These are phyloP conservation scores for Phoxinus phoxinus DNA, from an alignment of 2,113 vertebrate genomes.

Conservation along the genomic window DNA sequence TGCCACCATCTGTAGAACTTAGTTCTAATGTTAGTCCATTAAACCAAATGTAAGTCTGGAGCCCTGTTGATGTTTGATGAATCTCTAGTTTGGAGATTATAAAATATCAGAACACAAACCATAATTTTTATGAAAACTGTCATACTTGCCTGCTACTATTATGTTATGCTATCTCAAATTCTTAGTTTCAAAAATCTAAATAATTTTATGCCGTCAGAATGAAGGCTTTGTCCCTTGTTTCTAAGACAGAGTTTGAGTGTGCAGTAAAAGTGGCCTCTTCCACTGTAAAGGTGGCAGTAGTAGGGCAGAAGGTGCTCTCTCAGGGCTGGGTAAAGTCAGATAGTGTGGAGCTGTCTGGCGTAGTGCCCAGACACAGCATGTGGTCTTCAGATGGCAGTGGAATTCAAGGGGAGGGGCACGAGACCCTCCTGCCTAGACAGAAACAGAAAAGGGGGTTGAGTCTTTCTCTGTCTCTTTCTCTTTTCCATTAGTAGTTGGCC, in stretches of 20 bases:
- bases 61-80: neutral
- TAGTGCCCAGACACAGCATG: conserved; percentile 82
- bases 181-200: neutral
- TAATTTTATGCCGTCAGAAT: neutral
- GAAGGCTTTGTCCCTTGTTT: neutral
- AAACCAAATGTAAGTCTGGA: too few species aligned
- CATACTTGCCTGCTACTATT: neutral
- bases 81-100: neutral
- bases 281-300: conserved; percentile 65
- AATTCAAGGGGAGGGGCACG: conserved; percentile 79
- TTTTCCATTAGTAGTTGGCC: conserved; percentile 2
- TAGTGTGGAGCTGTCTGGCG: conserved; percentile 72
- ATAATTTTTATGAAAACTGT: neutral
- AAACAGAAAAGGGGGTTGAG: conserved; percentile 50
- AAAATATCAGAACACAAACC: neutral
- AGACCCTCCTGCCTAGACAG: conserved; percentile 58
- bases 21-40: too few species aligned
- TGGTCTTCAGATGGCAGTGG: conserved; percentile 86
- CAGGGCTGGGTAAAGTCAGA: conserved; percentile 74
- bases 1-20: too few species aligned
- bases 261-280: conserved; percentile 18
- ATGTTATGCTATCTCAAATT: neutral
- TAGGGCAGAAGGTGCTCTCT: conserved; percentile 76
- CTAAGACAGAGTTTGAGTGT: neutral
- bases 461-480: conserved; percentile 7